A percentile compares a stretch with the other conserved stretches of the same genome.
phyloP scores from a whole-genome alignment of 2,797 vertebrate species.

The Danio jaintianensis region DNA sequence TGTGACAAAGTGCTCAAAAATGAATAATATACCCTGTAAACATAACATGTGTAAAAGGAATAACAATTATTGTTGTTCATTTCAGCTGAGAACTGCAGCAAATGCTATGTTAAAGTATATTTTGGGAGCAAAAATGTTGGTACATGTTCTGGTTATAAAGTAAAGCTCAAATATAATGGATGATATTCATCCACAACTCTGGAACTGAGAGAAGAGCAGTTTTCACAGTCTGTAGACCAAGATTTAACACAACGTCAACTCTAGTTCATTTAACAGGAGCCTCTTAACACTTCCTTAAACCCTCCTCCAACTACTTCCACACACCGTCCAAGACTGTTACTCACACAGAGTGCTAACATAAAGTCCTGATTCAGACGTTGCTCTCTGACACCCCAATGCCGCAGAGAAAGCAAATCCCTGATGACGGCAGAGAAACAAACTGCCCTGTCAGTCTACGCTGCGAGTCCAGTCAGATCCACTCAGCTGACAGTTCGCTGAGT shows the following conservation, averaged over 20 bases:
- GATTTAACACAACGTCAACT: constrained; percentile 7
- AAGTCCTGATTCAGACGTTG: constrained; percentile 25
- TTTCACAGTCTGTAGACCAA: constrained; percentile 3
- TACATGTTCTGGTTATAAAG: neutral
- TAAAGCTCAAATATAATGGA: neutral
- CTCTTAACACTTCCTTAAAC: constrained; percentile 36
- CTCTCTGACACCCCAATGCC: constrained; percentile 7
- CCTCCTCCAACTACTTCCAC: constrained; percentile 4
- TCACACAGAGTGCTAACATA: constrained; percentile 27
- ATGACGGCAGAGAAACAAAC: constrained; percentile 42
- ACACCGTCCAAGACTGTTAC: constrained; percentile 36
- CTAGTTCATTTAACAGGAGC: constrained; percentile 7
- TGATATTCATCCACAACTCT: neutral
- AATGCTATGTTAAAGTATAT: no score
- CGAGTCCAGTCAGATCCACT: constrained; percentile 1
- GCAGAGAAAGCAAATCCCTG: constrained; percentile 28
- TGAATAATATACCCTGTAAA: no score
- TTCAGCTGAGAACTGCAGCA: no score
- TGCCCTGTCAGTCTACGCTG: constrained; percentile 25
- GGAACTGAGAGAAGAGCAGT: neutral
- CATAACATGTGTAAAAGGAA: no score
- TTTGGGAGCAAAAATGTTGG: no score
- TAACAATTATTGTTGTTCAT: no score
- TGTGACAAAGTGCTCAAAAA: no score
- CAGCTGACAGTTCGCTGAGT: constrained; percentile 28